Evolutionary conservation across 2,888 invertebrate species (phyloP).

Genomic region (Seira sanloemensis): DNA sequence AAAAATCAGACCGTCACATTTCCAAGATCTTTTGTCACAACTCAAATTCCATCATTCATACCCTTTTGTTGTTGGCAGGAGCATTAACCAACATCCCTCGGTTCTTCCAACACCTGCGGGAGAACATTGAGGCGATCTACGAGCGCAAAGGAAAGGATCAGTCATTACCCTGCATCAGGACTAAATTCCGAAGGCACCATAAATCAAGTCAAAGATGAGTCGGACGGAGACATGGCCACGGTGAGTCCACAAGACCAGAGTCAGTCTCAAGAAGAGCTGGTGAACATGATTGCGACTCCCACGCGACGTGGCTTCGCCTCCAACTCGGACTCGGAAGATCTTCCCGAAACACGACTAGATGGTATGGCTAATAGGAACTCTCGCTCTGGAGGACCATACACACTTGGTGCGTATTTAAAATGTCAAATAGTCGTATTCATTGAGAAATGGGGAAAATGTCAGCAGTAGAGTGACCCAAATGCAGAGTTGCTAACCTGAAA

Average conservation of each 20-base stretch:
- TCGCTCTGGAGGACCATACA: conserved; percentile 18
- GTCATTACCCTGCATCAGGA: background rate
- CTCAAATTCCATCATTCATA: too few relatives aligned
- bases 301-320: conserved; percentile 50
- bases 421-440: too few relatives aligned
- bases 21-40: too few relatives aligned
- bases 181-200: background rate
- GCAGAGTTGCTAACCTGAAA: too few relatives aligned
- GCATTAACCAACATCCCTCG: conserved; percentile 64
- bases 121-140: conserved; percentile 57
- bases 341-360: too few relatives aligned
- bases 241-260: conserved; percentile 26
- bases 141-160: conserved; percentile 25
- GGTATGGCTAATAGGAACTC: conserved; percentile 24
- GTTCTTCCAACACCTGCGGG: conserved; percentile 64
- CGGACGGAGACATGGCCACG: conserved; percentile 34
- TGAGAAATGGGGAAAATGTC: too few relatives aligned
- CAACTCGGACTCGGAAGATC: conserved; percentile 37
- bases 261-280: too few relatives aligned
- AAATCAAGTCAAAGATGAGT: conserved; percentile 3
- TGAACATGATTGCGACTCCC: conserved; percentile 47
- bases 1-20: too few relatives aligned
- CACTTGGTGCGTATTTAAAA: too few relatives aligned
- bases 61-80: conserved; percentile 44
- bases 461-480: too few relatives aligned